Percentiles rank a stretch among this genome's conserved stretches.
Evolutionary conservation across 2,113 vertebrate genomes (phyloP).

Genomic region (Naja naja): DNA sequence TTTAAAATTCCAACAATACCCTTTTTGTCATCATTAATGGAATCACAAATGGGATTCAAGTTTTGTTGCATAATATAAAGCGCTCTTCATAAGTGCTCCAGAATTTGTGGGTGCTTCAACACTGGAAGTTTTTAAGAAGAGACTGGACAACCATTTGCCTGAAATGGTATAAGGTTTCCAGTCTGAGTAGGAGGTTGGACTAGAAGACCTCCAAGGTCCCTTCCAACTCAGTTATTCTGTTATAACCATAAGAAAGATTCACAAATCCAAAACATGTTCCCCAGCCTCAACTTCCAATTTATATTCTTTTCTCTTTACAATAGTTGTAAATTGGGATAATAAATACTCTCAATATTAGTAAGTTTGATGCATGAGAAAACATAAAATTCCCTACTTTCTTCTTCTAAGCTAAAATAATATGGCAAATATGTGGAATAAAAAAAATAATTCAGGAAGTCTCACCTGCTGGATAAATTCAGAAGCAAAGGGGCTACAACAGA

Average conservation of each 20-base stretch:
- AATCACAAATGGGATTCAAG: neutral
- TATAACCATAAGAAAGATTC: neutral
- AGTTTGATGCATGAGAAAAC: neutral
- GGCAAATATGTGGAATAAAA: neutral
- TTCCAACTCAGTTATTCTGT: neutral
- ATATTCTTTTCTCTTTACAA: neutral
- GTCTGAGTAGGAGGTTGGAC: neutral
- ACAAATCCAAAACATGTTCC: neutral
- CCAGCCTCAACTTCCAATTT: neutral
- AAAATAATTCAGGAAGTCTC: constrained; percentile 49
- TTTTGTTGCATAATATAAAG: neutral
- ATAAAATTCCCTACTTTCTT: neutral
- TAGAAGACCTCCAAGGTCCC: neutral
- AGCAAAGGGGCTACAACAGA: constrained; percentile 87
- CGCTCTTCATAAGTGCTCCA: neutral
- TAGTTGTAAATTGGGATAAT: neutral
- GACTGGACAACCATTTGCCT: neutral
- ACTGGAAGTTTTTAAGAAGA: neutral
- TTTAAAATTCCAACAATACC: neutral
- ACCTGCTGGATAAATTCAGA: constrained; percentile 82
- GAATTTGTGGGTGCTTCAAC: neutral
- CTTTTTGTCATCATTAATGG: neutral
- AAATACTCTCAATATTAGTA: neutral
- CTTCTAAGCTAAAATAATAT: neutral
- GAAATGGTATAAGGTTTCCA: neutral